A percentile compares a stretch with the other conserved stretches of the same genome.
These are phyloP conservation scores for Tinamus guttatus DNA, from an alignment of 2,113 vertebrate species.

Conservation along the genomic window DNA sequence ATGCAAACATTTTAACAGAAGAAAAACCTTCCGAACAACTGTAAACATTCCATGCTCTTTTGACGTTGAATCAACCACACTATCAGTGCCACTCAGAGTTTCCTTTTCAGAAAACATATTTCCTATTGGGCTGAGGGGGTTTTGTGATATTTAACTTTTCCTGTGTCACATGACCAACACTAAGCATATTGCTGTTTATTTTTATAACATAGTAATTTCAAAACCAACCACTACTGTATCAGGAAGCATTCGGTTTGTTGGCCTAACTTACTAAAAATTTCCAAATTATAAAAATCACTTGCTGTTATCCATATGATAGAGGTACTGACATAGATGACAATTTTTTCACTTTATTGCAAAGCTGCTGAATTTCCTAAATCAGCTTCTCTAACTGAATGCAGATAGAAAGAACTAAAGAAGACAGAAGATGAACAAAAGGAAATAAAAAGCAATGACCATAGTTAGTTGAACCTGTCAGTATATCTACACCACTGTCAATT, in stretches of 20 bases:
- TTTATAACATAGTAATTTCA: not conserved
- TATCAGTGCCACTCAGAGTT: not conserved
- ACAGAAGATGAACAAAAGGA: not conserved
- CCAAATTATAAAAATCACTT: not conserved
- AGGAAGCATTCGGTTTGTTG: not conserved
- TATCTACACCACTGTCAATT: not conserved
- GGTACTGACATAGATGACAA: not conserved
- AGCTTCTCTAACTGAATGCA: not conserved
- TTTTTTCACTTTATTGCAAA: not conserved
- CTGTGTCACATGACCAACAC: not conserved
- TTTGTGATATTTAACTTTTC: not conserved
- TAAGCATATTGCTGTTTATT: not conserved
- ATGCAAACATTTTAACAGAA: not conserved
- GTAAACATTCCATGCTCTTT: not conserved
- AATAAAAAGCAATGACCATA: not conserved
- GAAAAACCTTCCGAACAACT: not conserved
- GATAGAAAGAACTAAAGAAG: not conserved
- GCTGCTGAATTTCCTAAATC: not conserved
- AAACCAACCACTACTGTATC: not conserved
- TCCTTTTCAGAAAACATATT: not conserved
- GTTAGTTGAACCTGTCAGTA: not conserved
- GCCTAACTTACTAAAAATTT: not conserved
- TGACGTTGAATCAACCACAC: not conserved
- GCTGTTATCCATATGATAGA: not conserved
- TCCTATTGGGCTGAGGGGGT: not conserved